A percentile compares a stretch with the other conserved stretches of the same genome.
phyloP scores from a whole-genome alignment of 2,888 invertebrate genomes.

The Linhomoeus sp. region DNA sequence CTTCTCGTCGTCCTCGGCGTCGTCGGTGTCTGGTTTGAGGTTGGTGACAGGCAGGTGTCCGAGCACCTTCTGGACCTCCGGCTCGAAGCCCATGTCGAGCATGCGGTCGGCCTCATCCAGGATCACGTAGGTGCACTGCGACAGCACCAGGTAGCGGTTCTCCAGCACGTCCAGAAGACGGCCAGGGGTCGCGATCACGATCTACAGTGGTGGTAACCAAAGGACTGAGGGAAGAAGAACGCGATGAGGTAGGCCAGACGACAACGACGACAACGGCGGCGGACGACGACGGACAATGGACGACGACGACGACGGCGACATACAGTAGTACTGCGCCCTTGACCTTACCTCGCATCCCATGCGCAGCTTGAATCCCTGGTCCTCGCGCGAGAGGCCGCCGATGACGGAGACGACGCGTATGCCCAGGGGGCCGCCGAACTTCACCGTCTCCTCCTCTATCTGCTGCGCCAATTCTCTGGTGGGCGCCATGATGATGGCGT shows the following conservation, averaged over 20 bases:
- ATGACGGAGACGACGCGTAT: slow-evolving; percentile 92
- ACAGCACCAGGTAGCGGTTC: slow-evolving; percentile 84
- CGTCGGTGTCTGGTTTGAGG: slow-evolving; percentile 89
- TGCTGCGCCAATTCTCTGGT: slow-evolving; percentile 37
- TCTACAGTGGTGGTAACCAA: too few relatives aligned
- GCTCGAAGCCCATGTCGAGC: slow-evolving; percentile 99
- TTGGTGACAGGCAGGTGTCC: slow-evolving; percentile 96
- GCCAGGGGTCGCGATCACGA: slow-evolving; percentile 98
- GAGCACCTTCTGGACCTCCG: slow-evolving; percentile 50
- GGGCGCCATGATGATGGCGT: slow-evolving; percentile 93
- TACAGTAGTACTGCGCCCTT: too few relatives aligned
- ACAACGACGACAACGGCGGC: too few relatives aligned
- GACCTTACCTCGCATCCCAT: slow-evolving; percentile 83
- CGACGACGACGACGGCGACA: too few relatives aligned
- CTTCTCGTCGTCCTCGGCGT: slow-evolving; percentile 79
- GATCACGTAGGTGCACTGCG: slow-evolving; percentile 90
- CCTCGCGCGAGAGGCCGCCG: slow-evolving; percentile 79
- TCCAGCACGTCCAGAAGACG: slow-evolving; percentile 94
- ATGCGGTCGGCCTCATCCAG: slow-evolving; percentile 73
- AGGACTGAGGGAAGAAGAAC: too few relatives aligned
- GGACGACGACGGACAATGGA: too few relatives aligned
- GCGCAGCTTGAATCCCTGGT: slow-evolving; percentile 85
- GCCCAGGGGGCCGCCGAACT: slow-evolving; percentile 77
- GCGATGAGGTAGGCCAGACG: too few relatives aligned
- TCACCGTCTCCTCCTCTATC: slow-evolving; percentile 93